Percentiles rank a stretch among this genome's conserved stretches.
These are phyloP conservation scores for Cynaeus angustus DNA, from an alignment of 2,888 invertebrate species.

Conservation along the genomic window DNA sequence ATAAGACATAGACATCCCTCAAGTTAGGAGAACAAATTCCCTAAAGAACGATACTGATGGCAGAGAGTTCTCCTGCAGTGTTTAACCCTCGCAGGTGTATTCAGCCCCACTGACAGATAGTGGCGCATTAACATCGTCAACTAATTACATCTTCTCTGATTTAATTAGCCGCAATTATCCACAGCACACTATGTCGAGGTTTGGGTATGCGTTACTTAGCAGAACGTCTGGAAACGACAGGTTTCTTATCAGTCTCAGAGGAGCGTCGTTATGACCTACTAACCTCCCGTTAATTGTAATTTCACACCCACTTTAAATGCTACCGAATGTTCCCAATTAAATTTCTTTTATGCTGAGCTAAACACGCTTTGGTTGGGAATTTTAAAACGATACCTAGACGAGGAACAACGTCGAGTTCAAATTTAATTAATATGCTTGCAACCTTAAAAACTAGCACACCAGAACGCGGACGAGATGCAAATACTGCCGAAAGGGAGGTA, in stretches of 20 bases:
- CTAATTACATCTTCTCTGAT: constrained; percentile 62
- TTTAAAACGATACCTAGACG: constrained; percentile 27
- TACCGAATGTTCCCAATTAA: constrained; percentile 39
- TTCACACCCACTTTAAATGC: constrained; percentile 44
- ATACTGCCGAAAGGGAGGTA: constrained; percentile 18
- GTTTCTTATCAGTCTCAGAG: constrained; percentile 52
- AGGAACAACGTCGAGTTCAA: constrained; percentile 16
- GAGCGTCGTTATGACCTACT: constrained; percentile 50
- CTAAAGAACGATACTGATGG: constrained; percentile 36
- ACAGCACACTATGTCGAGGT: constrained; percentile 54
- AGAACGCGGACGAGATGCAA: constrained; percentile 12
- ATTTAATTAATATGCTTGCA: constrained; percentile 30
- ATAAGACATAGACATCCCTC: constrained; percentile 26
- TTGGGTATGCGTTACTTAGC: constrained; percentile 52
- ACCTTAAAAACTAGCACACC: constrained; percentile 24
- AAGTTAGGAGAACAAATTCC: constrained; percentile 23
- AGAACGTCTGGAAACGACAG: constrained; percentile 54
- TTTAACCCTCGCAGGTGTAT: constrained; percentile 59
- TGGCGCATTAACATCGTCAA: constrained; percentile 60
- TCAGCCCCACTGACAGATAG: constrained; percentile 59
- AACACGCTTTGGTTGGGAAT: constrained; percentile 30
- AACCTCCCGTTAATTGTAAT: constrained; percentile 48
- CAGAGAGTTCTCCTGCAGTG: constrained; percentile 43
- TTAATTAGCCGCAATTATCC: constrained; percentile 63
- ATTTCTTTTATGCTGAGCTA: constrained; percentile 40